Evolutionary conservation across 2,797 vertebrate genomes (phyloP), one percentile per base, ranked within the genome.

Genomic region (Myiotriccus ornatus): DNA sequence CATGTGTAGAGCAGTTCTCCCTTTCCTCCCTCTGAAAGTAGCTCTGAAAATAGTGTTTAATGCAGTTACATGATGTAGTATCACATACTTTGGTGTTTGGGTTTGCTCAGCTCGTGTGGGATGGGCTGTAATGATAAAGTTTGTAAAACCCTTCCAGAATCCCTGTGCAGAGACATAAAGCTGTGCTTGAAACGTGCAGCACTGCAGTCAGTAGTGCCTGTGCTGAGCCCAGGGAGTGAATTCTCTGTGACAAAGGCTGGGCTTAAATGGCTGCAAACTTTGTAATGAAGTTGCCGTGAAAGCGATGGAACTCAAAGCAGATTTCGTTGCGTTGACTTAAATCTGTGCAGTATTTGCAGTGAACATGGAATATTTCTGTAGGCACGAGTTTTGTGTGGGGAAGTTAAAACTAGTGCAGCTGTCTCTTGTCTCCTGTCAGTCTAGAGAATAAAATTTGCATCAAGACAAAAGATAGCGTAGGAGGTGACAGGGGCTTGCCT

Each of bases 401-500:
- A 59, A 34, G 47, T 85, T 55, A 75, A 78, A 78, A 69, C 50
- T 62, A 30, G 44, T 77, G 37, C 79, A 87, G 75, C 90, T 87
- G 78, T 67, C 81, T 93, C 75, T 70, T 7, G 7, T 82, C 80
- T 95, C 46, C 50, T 90, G 32, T 83, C 79, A 32, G 84, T 35
- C 60, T 83, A 78, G 73, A 84, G 50, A 50, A 60, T 56, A 77
- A 84, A 87, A 94, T 77, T 60, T 80, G 43, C 87, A 76, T 77
- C 14, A 28, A 88, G 73, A 84, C 73, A 69, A 69, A 92, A 90
- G 90, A 46, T 69, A 73, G 82, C 0, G 11, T 86, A 44, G 91
- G 91, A 95, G 87, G 62, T 83, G 67, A 41, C 22, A 44, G 49
- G 80, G 60, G n/a, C 83, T 96, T 92, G 79, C 79, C 65, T 92